Evolutionary conservation across 2,888 invertebrate species (phyloP), one percentile per base, ranked within the genome.

Genomic region (Ophion costatus): DNA sequence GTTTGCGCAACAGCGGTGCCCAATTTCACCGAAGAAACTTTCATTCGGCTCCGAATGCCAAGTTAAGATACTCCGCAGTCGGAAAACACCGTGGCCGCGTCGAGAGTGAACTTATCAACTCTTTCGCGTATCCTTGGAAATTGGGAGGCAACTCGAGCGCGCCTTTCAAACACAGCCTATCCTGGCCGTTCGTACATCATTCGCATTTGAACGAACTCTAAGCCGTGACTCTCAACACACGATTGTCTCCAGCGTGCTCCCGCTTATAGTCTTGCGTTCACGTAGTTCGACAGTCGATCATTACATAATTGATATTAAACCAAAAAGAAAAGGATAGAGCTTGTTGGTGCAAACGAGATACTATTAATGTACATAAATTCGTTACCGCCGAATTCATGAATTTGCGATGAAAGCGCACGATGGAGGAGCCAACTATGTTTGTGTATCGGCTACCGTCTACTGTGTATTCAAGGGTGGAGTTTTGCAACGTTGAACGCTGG

Each of bases 291-390:
- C 51, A 64, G 59, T 73, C 17, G 59, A 82, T 73, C 11, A 73
- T 73, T 10, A 11, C 59, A 82, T 79, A 79, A 82, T 85, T 82
- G 82, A 79, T 85, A 77, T 85, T 73, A 63, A 85, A 82, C n/a
- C 56, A 56, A 22, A 57, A 51, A 57, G 57, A 82, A 66, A 22
- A 51, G 24, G 24, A 22, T 0, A 11, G 29, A 17, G 56, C 56
- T 70, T 29, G 29, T 38, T 38, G 33, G 57, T 80, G 71, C 70
- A 69, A 85, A 78, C 64, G 66, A 77, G 73, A 74, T 69, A 42
- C 69, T 20, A 78, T 80, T 78, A 85, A 83, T 71, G 71, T 33
- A 61, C 66, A 74, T 78, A 69, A 79, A 76, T 79, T 79, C 71
- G 70, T 75, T 64, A 17, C 51, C 75, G 56, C 11, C 69, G 78